Evolutionary conservation across 2,888 invertebrate species (phyloP).

Genomic region (Tipula unca): DNA sequence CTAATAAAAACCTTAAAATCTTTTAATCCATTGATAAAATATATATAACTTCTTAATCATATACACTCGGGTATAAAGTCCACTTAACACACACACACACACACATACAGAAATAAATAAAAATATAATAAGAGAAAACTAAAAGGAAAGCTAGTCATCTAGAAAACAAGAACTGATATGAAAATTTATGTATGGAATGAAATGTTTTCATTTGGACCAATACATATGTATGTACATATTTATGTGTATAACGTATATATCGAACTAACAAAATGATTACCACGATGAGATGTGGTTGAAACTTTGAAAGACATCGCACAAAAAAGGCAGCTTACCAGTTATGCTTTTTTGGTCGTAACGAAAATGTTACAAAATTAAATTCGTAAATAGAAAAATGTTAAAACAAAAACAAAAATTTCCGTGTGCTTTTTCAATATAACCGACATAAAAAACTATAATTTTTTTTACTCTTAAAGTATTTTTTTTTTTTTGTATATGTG

Average conservation of each 20-base stretch:
- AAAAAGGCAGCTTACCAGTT: background rate
- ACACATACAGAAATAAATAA: background rate
- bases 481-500: background rate
- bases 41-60: background rate
- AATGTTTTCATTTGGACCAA: background rate
- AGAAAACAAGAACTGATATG: background rate
- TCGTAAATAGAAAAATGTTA: no score
- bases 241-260: no score
- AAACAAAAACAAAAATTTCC: background rate
- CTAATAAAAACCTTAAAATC: background rate
- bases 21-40: background rate
- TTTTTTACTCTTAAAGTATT: slow-evolving; percentile 8
- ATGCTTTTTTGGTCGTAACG: background rate
- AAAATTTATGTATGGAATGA: background rate
- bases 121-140: background rate
- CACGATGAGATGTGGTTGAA: background rate
- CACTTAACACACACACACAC: background rate
- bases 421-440: background rate
- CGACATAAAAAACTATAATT: background rate
- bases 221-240: background rate
- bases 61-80: background rate
- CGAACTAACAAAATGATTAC: background rate
- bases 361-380: slow-evolving; percentile 17
- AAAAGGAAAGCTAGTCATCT: background rate
- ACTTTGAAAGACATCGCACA: background rate